phyloP scores from a whole-genome alignment of 2,797 vertebrate species.

The Hozukius guyotensis region DNA sequence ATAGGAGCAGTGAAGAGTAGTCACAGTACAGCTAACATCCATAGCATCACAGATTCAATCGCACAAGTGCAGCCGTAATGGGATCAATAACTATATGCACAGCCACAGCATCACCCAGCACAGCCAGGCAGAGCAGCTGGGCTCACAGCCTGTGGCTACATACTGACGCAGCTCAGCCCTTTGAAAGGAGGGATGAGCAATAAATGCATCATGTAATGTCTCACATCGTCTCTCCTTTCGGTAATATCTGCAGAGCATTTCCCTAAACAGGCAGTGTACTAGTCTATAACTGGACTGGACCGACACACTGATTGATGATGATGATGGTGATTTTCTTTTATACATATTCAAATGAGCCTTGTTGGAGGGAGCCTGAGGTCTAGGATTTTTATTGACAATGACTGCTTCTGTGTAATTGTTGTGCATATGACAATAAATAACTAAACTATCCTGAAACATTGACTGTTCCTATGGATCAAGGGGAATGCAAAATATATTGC shows the following conservation, averaged over 20 bases:
- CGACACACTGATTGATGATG: not conserved
- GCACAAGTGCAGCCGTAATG: not conserved
- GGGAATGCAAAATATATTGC: not conserved
- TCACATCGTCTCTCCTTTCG: not conserved
- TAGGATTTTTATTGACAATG: not conserved
- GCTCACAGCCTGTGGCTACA: not conserved
- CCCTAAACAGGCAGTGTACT: not conserved
- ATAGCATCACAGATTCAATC: not conserved
- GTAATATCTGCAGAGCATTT: not conserved
- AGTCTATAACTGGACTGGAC: not conserved
- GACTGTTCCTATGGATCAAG: not conserved
- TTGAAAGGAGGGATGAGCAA: not conserved
- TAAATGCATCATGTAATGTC: not conserved
- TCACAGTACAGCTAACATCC: not conserved
- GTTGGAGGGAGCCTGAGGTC: not conserved
- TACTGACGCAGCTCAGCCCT: not conserved
- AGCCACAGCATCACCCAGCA: not conserved
- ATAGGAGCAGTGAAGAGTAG: no score
- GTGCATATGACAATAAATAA: not conserved
- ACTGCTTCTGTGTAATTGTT: not conserved
- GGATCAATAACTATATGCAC: not conserved
- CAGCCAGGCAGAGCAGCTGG: not conserved
- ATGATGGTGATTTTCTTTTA: not conserved
- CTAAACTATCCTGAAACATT: no score
- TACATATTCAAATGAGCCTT: not conserved